Evolutionary conservation across 2,888 invertebrate genomes (phyloP).

Genomic region (Pristionchus entomophagus): DNA sequence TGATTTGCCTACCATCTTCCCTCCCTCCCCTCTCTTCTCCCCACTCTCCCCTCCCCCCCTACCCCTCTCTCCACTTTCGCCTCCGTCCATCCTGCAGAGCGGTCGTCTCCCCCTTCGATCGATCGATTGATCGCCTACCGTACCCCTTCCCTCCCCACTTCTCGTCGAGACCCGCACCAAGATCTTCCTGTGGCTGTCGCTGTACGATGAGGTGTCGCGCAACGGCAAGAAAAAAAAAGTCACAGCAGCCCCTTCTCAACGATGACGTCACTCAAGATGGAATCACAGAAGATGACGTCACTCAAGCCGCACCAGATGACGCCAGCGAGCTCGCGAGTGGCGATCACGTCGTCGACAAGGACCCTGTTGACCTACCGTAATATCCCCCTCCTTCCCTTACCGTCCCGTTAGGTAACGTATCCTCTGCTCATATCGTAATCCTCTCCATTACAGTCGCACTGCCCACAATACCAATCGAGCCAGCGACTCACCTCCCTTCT

Average conservation of each 20-base stretch:
- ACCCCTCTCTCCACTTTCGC: background rate
- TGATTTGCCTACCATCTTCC: too few species aligned
- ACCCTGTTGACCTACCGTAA: conserved; percentile 6
- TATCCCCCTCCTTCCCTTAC: background rate
- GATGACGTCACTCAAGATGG: conserved; percentile 25
- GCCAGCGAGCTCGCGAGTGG: background rate
- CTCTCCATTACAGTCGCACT: background rate
- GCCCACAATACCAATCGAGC: background rate
- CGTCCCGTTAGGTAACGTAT: background rate
- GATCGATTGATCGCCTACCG: conserved; percentile 17
- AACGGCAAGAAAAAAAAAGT: background rate
- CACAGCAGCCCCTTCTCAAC: background rate
- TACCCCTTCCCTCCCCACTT: background rate
- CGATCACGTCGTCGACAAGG: background rate
- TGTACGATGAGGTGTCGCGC: background rate
- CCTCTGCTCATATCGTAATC: background rate
- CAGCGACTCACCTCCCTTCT: conserved; percentile 3
- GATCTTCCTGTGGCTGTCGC: conserved; percentile 32
- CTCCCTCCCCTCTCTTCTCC: background rate
- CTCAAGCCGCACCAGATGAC: background rate
- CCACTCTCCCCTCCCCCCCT: background rate
- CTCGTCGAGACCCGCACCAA: background rate
- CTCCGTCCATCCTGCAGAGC: background rate
- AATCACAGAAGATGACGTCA: too few species aligned
- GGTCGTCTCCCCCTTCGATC: background rate